Percentiles rank a stretch among this genome's conserved stretches.
Evolutionary conservation across 1,140 invertebrate genomes (phyloP).

Genomic region (Hetaerina americana): DNA sequence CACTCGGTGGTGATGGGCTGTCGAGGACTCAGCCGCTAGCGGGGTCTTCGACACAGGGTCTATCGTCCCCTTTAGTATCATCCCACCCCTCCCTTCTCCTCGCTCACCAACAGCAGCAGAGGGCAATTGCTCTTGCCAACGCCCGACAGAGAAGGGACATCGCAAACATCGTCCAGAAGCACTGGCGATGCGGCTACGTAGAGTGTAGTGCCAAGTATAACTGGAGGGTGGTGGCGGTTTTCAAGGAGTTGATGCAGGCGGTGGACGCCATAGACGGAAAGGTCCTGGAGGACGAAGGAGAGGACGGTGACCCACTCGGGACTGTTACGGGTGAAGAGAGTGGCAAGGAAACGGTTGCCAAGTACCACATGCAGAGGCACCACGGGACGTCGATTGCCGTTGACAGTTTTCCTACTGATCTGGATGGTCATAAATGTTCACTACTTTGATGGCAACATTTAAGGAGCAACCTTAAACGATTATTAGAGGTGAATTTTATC

Average conservation of each 20-base stretch:
- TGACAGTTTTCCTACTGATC: too few relatives aligned
- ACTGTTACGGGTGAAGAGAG: neutral
- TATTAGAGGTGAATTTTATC: too few relatives aligned
- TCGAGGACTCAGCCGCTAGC: too few relatives aligned
- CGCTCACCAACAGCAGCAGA: neutral
- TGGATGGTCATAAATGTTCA: too few relatives aligned
- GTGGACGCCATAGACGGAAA: slow-evolving; percentile 36
- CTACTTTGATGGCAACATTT: too few relatives aligned
- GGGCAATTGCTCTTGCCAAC: slow-evolving; percentile 8
- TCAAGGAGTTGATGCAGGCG: slow-evolving; percentile 48
- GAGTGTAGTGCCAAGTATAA: slow-evolving; percentile 91
- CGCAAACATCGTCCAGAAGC: slow-evolving; percentile 79
- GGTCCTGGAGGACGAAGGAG: neutral
- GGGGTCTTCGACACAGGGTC: too few relatives aligned
- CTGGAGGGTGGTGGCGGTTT: slow-evolving; percentile 48
- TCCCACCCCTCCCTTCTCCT: too few relatives aligned
- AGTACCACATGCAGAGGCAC: neutral
- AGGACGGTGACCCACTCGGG: neutral
- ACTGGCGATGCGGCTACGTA: slow-evolving; percentile 87
- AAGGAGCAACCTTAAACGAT: too few relatives aligned
- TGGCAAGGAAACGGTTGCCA: neutral
- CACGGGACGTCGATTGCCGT: neutral
- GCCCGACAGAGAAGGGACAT: slow-evolving; percentile 46
- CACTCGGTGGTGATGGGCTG: too few relatives aligned
- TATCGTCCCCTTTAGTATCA: too few relatives aligned